Evolutionary conservation across 2,797 vertebrate species (phyloP).

Genomic region (Enoplosus armatus): DNA sequence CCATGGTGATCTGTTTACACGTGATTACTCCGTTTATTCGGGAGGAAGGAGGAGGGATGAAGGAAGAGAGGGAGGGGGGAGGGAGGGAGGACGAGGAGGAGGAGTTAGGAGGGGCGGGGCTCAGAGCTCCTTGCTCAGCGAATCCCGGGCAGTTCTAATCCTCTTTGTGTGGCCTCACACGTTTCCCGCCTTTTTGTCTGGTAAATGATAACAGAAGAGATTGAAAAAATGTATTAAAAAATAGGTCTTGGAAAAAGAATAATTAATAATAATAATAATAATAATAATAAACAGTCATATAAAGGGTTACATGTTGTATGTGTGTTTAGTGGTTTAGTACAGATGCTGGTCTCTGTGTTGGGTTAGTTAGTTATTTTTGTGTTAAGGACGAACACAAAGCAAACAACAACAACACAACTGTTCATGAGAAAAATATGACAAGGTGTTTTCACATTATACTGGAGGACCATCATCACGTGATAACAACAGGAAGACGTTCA

Average conservation of each 20-base stretch:
- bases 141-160: constrained; percentile 88
- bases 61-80: constrained; percentile 34
- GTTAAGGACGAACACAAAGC: constrained; percentile 46
- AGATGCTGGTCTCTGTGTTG: constrained; percentile 39
- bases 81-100: constrained; percentile 8
- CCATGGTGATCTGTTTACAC: constrained; percentile 81
- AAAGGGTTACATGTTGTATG: constrained; percentile 50
- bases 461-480: not conserved
- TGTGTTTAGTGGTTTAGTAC: constrained; percentile 70
- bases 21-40: constrained; percentile 82
- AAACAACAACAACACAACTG: constrained; percentile 55
- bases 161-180: constrained; percentile 89
- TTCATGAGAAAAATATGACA: not conserved
- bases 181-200: constrained; percentile 90
- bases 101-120: constrained; percentile 56
- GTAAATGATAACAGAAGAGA: constrained; percentile 89
- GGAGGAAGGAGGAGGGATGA: constrained; percentile 56
- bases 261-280: constrained; percentile 53
- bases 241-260: constrained; percentile 60
- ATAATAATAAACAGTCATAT: constrained; percentile 65
- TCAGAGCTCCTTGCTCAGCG: constrained; percentile 88
- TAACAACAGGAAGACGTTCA: not conserved
- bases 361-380: constrained; percentile 38
- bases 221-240: constrained; percentile 81
- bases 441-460: not conserved